Conservation (phyloP, 2,888 invertebrate species). For the Andricus quercusramuli region DNA sequence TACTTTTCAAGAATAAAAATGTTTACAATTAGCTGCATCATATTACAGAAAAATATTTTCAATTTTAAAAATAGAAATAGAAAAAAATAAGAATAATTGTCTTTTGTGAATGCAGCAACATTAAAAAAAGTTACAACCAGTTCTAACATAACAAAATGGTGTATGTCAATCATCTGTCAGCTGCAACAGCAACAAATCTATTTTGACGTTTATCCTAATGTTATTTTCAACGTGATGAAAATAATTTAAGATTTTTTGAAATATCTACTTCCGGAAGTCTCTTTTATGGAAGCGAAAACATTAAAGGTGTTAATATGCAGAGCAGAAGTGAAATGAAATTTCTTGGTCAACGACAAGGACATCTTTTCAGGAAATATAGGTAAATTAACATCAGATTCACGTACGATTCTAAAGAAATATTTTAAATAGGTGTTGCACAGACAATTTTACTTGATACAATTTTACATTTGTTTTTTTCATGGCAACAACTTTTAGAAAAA, state of each 20-base stretch:
- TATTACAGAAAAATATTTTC: not conserved
- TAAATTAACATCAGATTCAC: conserved; percentile 13
- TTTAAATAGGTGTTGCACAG: not conserved
- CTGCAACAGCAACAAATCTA: not conserved
- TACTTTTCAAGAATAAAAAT: not conserved
- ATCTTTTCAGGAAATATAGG: conserved; percentile 9
- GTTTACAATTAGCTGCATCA: not conserved
- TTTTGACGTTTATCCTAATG: not conserved
- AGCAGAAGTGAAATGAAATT: conserved; percentile 8
- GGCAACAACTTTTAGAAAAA: not conserved
- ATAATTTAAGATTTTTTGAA: not conserved
- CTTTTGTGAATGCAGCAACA: not conserved
- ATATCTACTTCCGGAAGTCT: not conserved
- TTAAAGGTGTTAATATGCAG: conserved; percentile 10
- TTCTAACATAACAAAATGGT: not conserved
- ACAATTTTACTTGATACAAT: not conserved
- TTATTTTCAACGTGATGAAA: not conserved
- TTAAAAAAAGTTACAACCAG: not conserved
- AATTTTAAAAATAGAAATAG: not conserved
- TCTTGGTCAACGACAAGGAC: conserved; percentile 33
- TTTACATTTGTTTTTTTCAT: no score
- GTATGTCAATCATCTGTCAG: not conserved
- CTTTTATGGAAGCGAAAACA: not conserved
- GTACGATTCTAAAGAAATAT: not conserved
- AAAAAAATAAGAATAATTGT: not conserved